Evolutionary conservation across 2,797 vertebrate genomes (phyloP).

Genomic region (Channa striata): DNA sequence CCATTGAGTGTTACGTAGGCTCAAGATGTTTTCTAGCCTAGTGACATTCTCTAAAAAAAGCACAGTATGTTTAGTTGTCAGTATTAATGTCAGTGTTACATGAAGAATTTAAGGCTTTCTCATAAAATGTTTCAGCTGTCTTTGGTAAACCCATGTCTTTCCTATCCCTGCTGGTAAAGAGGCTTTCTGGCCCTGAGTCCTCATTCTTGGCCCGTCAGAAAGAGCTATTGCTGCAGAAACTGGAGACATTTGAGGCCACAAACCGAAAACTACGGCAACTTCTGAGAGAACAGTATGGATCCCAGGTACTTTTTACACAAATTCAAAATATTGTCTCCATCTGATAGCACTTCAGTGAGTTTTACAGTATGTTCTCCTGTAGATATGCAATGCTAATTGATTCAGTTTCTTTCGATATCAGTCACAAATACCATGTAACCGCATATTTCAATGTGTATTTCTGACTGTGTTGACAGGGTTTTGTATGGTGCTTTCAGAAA

Average conservation of each 20-base stretch:
- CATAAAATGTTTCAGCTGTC: background rate
- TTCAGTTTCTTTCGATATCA: background rate
- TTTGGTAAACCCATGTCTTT: background rate
- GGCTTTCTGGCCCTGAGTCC: conserved; percentile 85
- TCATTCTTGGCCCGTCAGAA: conserved; percentile 86
- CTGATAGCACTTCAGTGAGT: background rate
- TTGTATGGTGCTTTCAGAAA: background rate
- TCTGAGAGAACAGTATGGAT: conserved; percentile 87
- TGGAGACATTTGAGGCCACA: conserved; percentile 91
- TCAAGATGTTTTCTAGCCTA: background rate
- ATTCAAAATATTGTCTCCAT: background rate
- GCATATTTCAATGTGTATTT: too few species aligned
- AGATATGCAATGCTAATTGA: background rate
- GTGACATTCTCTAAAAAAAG: background rate
- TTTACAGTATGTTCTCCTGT: background rate
- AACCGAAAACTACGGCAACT: conserved; percentile 89
- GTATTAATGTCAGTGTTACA: background rate
- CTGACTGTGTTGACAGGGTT: background rate
- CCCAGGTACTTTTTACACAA: conserved; percentile 81
- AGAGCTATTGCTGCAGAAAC: conserved; percentile 90
- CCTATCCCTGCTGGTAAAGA: conserved; percentile 60
- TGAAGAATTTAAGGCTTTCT: background rate
- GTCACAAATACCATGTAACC: too few species aligned
- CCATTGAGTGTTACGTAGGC: too few species aligned
- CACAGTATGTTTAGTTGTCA: background rate